Conservation (phyloP, 2,113 vertebrate species). For the Naja naja region DNA sequence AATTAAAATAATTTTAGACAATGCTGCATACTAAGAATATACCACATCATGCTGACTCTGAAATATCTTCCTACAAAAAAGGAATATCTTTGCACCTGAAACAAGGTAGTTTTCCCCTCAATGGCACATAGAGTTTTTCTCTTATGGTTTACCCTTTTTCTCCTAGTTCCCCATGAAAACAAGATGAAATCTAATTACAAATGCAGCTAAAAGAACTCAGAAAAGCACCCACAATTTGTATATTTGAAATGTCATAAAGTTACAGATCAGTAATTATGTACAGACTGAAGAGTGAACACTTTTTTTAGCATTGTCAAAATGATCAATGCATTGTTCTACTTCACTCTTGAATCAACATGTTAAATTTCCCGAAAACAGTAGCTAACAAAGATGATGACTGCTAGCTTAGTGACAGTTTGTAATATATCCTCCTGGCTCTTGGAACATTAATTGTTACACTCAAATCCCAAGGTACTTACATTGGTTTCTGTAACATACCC, state of each 20-base stretch:
- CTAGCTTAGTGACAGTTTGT: constrained; percentile 17
- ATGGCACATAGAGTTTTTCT: background rate
- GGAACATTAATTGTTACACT: constrained; percentile 27
- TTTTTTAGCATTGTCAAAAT: constrained; percentile 38
- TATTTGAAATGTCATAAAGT: constrained; percentile 25
- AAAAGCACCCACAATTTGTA: fast-evolving
- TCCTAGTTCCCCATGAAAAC: background rate
- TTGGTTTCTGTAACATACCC: constrained; percentile 4
- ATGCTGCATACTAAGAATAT: background rate
- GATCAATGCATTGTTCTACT: constrained; percentile 52
- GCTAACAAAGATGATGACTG: background rate
- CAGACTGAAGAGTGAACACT: constrained; percentile 35
- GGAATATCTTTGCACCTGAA: background rate
- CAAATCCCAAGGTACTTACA: background rate
- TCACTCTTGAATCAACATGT: constrained; percentile 37
- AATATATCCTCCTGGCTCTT: constrained; percentile 18
- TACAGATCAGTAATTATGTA: constrained; percentile 21
- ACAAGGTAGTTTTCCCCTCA: background rate
- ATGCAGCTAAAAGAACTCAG: background rate
- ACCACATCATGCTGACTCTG: background rate
- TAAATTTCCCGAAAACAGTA: constrained; percentile 13
- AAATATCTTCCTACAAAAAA: background rate
- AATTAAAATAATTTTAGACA: background rate
- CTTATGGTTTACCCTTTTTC: background rate
- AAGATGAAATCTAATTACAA: constrained; percentile 24